Percentiles rank a stretch among this genome's conserved stretches.
These are phyloP conservation scores for Timandra comae DNA, from an alignment of 2,888 invertebrate species.

Conservation along the genomic window DNA sequence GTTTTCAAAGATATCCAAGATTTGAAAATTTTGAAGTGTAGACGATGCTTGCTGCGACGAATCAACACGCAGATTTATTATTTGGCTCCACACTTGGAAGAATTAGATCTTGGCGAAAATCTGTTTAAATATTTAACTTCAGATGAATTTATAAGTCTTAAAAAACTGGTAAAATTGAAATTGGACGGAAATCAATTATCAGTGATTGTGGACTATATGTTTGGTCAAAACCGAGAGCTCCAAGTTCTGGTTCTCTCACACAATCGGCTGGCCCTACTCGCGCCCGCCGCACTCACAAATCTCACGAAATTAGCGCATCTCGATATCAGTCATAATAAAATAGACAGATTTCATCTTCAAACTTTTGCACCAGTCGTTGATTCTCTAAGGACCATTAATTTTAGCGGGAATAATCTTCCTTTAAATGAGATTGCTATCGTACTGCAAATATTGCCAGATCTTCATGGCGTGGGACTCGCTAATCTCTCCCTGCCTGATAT, in stretches of 20 bases:
- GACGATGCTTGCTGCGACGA: conserved; percentile 82
- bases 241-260: conserved; percentile 78
- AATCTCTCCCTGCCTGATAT: conserved; percentile 76
- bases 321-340: conserved; percentile 86
- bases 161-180: conserved; percentile 78
- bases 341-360: conserved; percentile 80
- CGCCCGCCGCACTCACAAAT: conserved; percentile 84
- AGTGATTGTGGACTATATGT: conserved; percentile 84
- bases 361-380: conserved; percentile 79
- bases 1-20: conserved; percentile 87
- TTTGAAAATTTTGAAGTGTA: conserved; percentile 82
- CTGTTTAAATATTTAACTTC: conserved; percentile 84
- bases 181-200: conserved; percentile 88
- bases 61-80: conserved; percentile 89
- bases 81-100: conserved; percentile 82
- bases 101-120: conserved; percentile 87
- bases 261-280: conserved; percentile 85
- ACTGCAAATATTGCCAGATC: conserved; percentile 74
- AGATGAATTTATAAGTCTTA: conserved; percentile 83
- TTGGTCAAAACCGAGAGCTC: conserved; percentile 75
- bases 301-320: conserved; percentile 81
- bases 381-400: conserved; percentile 79
- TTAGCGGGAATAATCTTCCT: conserved; percentile 82
- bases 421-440: conserved; percentile 75
- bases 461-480: conserved; percentile 77